Conservation (phyloP, 2,113 vertebrate species). For the Eurystomus gularis region DNA sequence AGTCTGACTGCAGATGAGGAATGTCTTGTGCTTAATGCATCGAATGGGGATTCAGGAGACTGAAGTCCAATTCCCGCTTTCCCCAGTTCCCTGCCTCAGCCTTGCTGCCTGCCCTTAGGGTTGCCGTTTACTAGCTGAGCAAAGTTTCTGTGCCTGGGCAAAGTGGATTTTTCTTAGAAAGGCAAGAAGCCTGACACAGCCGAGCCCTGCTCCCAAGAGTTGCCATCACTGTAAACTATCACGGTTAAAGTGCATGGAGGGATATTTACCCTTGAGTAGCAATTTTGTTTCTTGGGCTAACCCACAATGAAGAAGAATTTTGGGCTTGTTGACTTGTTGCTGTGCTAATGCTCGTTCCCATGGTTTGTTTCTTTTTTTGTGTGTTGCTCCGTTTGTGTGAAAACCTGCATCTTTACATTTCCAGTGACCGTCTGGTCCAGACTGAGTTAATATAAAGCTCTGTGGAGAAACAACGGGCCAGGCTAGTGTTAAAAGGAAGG, state of each 20-base stretch:
- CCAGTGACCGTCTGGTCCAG: not conserved
- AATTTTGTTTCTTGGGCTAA: not conserved
- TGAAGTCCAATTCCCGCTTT: not conserved
- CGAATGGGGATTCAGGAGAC: not conserved
- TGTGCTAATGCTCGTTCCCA: not conserved
- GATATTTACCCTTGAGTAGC: not conserved
- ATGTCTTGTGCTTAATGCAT: not conserved
- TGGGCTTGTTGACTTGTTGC: not conserved
- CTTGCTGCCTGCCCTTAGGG: not conserved
- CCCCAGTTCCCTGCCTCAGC: not conserved
- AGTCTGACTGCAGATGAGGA: not conserved
- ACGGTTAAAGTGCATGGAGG: not conserved
- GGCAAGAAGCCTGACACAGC: not conserved
- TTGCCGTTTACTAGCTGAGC: not conserved
- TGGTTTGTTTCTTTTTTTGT: not conserved
- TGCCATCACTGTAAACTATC: not conserved
- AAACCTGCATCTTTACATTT: conserved; percentile 12
- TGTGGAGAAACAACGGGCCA: not conserved
- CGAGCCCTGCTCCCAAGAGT: accelerated
- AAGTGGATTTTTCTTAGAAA: not conserved
- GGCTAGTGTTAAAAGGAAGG: conserved; percentile 37
- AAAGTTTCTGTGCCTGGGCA: not conserved
- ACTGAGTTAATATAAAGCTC: conserved; percentile 34
- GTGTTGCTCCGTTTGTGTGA: not conserved
- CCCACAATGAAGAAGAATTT: not conserved